Evolutionary conservation across 2,797 vertebrate species (phyloP), one percentile per base, ranked within the genome.

Genomic region (Avahi laniger): DNA sequence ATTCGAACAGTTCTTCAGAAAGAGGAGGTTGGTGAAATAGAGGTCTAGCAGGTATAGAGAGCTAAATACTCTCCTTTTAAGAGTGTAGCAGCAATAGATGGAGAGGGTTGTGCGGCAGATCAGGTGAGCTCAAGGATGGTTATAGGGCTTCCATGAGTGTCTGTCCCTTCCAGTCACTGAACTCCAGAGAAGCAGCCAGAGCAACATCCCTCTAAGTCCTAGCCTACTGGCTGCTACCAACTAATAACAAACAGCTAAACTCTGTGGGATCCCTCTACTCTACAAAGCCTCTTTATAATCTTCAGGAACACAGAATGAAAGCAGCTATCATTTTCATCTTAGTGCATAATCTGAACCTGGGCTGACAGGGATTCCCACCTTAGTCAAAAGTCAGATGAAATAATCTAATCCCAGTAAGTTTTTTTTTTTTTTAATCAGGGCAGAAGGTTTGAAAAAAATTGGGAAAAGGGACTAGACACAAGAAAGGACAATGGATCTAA

Each of bases 381-480:
- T 13, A 43, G 35, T 85, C 24, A 52, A 46, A 95, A 79, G 86
- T 92, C 8, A 93, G n/a, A 59, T n/a, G 91, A 92, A 96, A 80
- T 52, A 82, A 91, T 41, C 46, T 59, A 85, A 59, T 22, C 13
- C n/a, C 20, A 93, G n/a, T 43, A 26, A 61, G 15, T 46, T 76
- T 46, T 46, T 52, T 67, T 48, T 20, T 54, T 24, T 57, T 33
- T 73, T 33, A 50, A 72, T 92, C 76, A 92, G 48, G 35, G 59
- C n/a, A 84, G 18, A 89, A 85, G 10, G 14, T 89, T 22, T 88
- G 54, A 75, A 93, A 93, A 65, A 91, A 96, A 91, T 96, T 91
- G 20, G 82, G 67, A 93, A 26, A 83, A 18, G 4, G 26, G 41
- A 82, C 50, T 89, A 91, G 43, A 94, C 78, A 75, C 26, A 89